These are phyloP conservation scores for Dryococelus australis DNA, from an alignment of 2,888 invertebrate genomes.

Conservation along the genomic window DNA sequence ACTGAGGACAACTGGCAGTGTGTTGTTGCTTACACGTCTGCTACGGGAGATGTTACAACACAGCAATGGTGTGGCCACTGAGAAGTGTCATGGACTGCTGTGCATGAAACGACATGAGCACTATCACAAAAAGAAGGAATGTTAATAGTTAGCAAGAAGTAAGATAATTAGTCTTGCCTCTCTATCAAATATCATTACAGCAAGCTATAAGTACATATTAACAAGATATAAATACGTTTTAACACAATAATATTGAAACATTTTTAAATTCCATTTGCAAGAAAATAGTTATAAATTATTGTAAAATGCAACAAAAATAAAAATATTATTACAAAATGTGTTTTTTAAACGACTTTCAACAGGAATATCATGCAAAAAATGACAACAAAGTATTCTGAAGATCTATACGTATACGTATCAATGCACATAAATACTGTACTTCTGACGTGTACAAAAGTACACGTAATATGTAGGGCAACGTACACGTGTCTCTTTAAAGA, in stretches of 20 bases:
- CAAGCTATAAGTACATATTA: background rate
- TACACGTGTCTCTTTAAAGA: background rate
- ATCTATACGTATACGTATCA: background rate
- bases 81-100: no score
- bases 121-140: no score
- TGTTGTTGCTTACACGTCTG: no score
- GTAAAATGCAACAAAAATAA: background rate
- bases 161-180: background rate
- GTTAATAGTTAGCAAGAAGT: no score
- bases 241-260: background rate
- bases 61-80: no score
- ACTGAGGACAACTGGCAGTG: no score
- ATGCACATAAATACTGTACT: background rate
- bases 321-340: background rate
- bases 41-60: no score
- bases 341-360: background rate
- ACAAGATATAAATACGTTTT: background rate
- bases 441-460: background rate
- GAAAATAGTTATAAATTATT: background rate
- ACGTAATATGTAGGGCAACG: background rate
- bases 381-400: background rate
- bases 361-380: constrained; percentile 16
- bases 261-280: background rate
- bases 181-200: background rate
- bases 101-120: no score